Evolutionary conservation across 2,888 invertebrate genomes (phyloP).

Genomic region (Idaea straminata): DNA sequence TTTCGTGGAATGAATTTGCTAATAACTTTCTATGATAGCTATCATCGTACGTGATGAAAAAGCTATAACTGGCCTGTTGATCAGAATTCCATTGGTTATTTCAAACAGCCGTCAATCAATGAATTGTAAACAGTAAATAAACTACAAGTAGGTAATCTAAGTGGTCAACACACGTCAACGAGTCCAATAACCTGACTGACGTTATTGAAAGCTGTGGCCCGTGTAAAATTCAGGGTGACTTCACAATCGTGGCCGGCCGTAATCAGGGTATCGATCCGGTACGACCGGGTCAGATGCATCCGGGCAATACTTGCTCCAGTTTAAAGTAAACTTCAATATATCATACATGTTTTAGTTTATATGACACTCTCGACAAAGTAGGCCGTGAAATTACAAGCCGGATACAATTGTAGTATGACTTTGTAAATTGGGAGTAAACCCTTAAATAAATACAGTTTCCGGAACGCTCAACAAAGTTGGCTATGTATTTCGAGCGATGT

Average conservation of each 20-base stretch:
- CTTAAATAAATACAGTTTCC: neutral
- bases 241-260: neutral
- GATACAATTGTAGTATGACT: neutral
- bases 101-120: neutral
- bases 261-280: neutral
- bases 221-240: neutral
- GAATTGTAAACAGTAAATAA: neutral
- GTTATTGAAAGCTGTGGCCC: neutral
- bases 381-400: neutral
- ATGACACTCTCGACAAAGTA: neutral
- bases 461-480: neutral
- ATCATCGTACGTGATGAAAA: neutral
- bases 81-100: neutral
- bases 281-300: neutral
- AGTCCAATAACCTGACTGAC: neutral
- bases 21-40: neutral
- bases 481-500: neutral
- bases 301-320: neutral
- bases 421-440: neutral
- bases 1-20: too few relatives aligned
- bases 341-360: neutral
- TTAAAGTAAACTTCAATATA: neutral
- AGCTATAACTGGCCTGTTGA: too few relatives aligned
- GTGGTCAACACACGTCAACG: neutral
- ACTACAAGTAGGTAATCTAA: neutral